A percentile compares a stretch with the other conserved stretches of the same genome.
phyloP scores from a whole-genome alignment of 2,113 vertebrate genomes.

The Percina caprodes region DNA sequence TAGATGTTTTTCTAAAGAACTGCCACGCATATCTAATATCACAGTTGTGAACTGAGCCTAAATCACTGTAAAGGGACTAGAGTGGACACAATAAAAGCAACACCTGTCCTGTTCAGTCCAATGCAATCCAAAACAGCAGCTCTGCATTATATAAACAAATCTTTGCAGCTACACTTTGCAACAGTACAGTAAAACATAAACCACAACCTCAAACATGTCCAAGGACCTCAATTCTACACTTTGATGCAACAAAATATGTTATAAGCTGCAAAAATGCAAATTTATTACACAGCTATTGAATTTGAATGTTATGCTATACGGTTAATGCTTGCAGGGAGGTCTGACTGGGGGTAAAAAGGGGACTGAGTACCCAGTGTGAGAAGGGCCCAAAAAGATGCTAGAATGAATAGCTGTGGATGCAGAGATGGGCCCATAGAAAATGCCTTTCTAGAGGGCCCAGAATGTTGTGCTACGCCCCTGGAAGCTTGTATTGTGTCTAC shows the following conservation, averaged over 20 bases:
- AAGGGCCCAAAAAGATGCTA: too few relatives aligned
- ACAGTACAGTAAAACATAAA: not conserved
- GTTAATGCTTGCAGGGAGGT: not conserved
- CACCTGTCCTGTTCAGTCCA: constrained; percentile 33
- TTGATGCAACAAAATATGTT: not conserved
- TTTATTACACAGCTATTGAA: not conserved
- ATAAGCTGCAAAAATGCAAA: not conserved
- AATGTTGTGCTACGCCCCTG: too few relatives aligned
- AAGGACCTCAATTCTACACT: not conserved
- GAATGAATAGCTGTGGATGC: too few relatives aligned
- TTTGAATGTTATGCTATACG: not conserved
- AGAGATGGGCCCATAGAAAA: too few relatives aligned
- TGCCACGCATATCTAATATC: not conserved
- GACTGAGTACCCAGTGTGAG: too few relatives aligned
- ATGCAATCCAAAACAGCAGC: constrained; percentile 26
- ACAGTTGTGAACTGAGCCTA: not conserved
- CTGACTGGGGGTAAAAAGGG: too few relatives aligned
- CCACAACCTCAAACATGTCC: not conserved
- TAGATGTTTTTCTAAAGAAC: not conserved
- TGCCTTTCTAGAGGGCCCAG: too few relatives aligned
- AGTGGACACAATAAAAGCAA: constrained; percentile 28
- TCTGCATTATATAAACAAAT: constrained; percentile 31
- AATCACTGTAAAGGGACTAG: not conserved
- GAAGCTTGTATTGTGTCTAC: not conserved
- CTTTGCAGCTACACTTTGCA: not conserved